Evolutionary conservation across 2,113 vertebrate species (phyloP), one percentile per base, ranked within the genome.

Genomic region (Steatornis caripensis): DNA sequence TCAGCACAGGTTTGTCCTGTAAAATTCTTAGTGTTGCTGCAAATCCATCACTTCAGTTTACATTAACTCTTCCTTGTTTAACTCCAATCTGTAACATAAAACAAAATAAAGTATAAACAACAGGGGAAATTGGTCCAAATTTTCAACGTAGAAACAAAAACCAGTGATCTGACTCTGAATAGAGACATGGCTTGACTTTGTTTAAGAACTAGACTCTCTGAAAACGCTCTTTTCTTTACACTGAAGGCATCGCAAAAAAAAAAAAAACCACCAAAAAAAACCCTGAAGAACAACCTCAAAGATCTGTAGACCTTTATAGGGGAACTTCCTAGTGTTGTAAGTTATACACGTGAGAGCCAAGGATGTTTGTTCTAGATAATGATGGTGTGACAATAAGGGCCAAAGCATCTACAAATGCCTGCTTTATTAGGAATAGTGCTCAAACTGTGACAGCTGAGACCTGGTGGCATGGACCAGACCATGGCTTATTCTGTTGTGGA

Each of bases 1-100:
- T 97, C 83, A 94, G 95, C 83, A 97, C 98, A 80, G 97, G 76
- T 30, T 98, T 96, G 74, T 98, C 98, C 98, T 99, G 95, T 95
- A 65, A 76, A 65, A 41, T 41, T 46, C 39, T 16, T n/a, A 30
- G 41, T 27, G n/a, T 48, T 80, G 30, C 49, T n/a, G 29, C 20
- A 62, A 61, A 54, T 70, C 27, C 46, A 37, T 11, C 1, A 13
- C 36, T 71, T 55, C 17, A 17, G 34, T 60, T 75, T 53, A 29
- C 29, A 45, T 23, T 57, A n/a, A 32, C 37, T 85, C 45, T 45
- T 46, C 30, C 34, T 43, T 18, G 11, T 39, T 85, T 58, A 72
- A 80, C 66, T 58, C 12, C 15, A 58, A 14, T 37, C 32, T 37
- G 15, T 71, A 65, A 49, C 10, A 37, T 34, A 36, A 72, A 57